phyloP scores from a whole-genome alignment of 2,113 vertebrate species.

The Aleadryas rufinucha region DNA sequence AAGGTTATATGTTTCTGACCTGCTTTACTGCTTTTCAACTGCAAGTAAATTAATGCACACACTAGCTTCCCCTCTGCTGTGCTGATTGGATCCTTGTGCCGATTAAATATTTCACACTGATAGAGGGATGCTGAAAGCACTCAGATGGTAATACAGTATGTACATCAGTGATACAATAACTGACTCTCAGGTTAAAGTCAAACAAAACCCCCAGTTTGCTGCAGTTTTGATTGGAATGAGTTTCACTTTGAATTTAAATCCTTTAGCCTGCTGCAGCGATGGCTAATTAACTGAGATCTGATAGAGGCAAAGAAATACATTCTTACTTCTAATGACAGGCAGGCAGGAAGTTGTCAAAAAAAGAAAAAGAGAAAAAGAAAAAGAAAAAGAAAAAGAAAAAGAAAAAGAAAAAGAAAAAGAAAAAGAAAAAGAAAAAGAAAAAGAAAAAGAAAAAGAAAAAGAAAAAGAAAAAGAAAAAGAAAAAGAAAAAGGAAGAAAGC shows the following conservation, averaged over 20 bases:
- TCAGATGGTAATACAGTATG: conserved; percentile 47
- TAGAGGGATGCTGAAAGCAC: conserved; percentile 51
- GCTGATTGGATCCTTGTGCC: conserved; percentile 54
- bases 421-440: not conserved
- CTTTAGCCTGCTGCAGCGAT: conserved; percentile 9
- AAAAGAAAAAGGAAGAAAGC: not conserved
- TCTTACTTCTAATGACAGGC: conserved; percentile 14
- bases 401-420: not conserved
- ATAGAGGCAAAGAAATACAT: conserved; percentile 4
- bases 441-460: not conserved
- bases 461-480: too few species aligned
- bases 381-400: not conserved
- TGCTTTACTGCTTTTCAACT: conserved; percentile 58
- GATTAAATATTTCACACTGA: conserved; percentile 63
- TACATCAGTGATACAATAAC: conserved; percentile 40
- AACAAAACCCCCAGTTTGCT: conserved; percentile 49
- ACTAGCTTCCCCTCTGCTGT: conserved; percentile 29
- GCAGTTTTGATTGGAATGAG: conserved; percentile 50
- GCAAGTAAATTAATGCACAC: conserved; percentile 54
- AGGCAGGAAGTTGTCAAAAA: not conserved
- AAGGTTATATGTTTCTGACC: conserved; percentile 46
- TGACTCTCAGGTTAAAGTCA: conserved; percentile 45
- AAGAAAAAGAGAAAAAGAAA: too few species aligned
- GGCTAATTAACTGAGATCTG: conserved; percentile 54
- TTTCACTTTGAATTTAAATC: conserved; percentile 59